Conservation (phyloP, 2,797 vertebrate species). For the Astyanax mexicanus region DNA sequence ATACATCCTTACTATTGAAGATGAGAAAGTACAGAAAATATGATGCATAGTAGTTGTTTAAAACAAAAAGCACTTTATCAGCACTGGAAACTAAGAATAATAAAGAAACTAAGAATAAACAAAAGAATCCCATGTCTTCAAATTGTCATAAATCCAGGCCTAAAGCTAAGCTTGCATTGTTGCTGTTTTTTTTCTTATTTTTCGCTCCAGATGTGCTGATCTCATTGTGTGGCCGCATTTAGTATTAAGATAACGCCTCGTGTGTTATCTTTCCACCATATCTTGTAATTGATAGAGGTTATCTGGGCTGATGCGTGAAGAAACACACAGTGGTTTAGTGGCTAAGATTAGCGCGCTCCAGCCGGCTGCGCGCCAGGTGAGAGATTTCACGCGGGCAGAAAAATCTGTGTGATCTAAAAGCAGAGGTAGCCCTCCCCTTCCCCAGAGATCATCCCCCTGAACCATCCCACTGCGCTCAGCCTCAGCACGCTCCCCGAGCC, state of each 20-base stretch:
- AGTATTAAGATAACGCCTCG: neutral
- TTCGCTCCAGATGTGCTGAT: neutral
- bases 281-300: constrained; percentile 53
- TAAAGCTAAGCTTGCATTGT: neutral
- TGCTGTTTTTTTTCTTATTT: neutral
- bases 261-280: constrained; percentile 7
- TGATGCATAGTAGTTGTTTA: too few species aligned
- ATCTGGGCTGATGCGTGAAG: constrained; percentile 42
- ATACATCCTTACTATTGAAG: too few species aligned
- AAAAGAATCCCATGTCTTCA: too few species aligned
- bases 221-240: neutral
- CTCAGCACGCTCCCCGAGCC: constrained; percentile 18
- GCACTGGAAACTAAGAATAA: too few species aligned
- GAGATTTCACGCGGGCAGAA: constrained; percentile 34
- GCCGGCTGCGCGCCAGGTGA: constrained; percentile 32
- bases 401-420: constrained; percentile 37
- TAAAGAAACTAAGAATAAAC: too few species aligned
- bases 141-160: too few species aligned
- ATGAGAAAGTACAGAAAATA: too few species aligned
- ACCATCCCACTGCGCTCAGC: constrained; percentile 33
- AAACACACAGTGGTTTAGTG: constrained; percentile 39
- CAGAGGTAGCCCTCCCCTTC: neutral
- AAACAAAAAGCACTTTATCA: too few species aligned
- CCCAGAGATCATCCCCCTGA: neutral
- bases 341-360: constrained; percentile 16